A percentile compares a stretch with the other conserved stretches of the same genome.
These are phyloP conservation scores for Hylaeus anthracinus DNA, from an alignment of 1,140 invertebrate genomes.

Conservation along the genomic window DNA sequence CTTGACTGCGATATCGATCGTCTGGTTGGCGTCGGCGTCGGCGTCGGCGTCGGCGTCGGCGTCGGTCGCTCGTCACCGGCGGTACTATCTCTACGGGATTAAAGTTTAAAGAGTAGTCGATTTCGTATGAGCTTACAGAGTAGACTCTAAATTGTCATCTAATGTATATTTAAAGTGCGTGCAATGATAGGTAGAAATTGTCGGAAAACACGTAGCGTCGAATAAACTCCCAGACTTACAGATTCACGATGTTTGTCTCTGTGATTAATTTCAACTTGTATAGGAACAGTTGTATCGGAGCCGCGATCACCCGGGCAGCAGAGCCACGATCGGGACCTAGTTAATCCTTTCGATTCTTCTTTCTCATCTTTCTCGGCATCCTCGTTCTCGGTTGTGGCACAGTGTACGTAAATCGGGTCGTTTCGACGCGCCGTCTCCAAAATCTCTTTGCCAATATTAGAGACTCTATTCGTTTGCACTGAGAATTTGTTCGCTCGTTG, in stretches of 20 bases:
- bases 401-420: conserved; percentile 67
- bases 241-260: conserved; percentile 49
- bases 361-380: conserved; percentile 65
- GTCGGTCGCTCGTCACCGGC: neutral
- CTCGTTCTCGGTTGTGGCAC: conserved; percentile 63
- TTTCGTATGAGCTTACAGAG: conserved; percentile 28
- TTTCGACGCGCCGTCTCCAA: conserved; percentile 53
- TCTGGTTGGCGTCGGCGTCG: conserved; percentile 11
- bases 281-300: conserved; percentile 64
- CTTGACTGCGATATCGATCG: conserved; percentile 39
- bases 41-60: neutral
- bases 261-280: conserved; percentile 60
- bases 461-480: conserved; percentile 48
- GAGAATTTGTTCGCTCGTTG: conserved; percentile 35
- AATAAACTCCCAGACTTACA: conserved; percentile 47
- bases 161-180: too few relatives aligned
- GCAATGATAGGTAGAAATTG: too few relatives aligned
- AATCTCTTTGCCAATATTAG: conserved; percentile 50
- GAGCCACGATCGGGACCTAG: conserved; percentile 69
- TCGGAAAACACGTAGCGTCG: neutral
- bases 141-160: neutral
- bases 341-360: conserved; percentile 48
- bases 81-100: conserved; percentile 35
- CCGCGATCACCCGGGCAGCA: conserved; percentile 67
- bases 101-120: conserved; percentile 43